Evolutionary conservation across 2,888 invertebrate species (phyloP).

Genomic region (Malacosoma neustria): DNA sequence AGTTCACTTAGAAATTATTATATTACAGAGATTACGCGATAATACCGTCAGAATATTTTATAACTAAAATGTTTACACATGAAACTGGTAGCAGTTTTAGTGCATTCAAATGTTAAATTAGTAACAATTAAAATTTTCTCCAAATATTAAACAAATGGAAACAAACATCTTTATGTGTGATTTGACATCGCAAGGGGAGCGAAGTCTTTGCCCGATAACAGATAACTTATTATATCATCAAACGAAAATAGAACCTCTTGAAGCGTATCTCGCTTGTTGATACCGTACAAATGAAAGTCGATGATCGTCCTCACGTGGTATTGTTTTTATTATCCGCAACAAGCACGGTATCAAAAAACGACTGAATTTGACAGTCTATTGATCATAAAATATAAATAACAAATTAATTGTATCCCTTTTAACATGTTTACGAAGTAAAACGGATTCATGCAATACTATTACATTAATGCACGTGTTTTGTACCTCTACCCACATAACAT

Average conservation of each 20-base stretch:
- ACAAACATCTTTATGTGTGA: slow-evolving; percentile 14
- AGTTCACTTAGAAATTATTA: no score
- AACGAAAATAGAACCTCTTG: slow-evolving; percentile 53
- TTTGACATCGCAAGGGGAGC: slow-evolving; percentile 18
- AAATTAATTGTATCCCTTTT: slow-evolving; percentile 6
- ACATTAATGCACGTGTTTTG: slow-evolving; percentile 45
- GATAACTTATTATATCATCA: slow-evolving; percentile 45
- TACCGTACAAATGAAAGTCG: slow-evolving; percentile 33
- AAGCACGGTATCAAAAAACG: slow-evolving; percentile 24
- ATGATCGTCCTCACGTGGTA: slow-evolving; percentile 55
- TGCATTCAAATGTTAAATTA: no score
- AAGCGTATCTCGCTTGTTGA: slow-evolving; percentile 43
- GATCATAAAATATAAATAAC: slow-evolving; percentile 23
- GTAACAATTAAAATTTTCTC: no score
- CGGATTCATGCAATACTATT: slow-evolving; percentile 41
- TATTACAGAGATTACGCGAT: no score
- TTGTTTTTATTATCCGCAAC: slow-evolving; percentile 61
- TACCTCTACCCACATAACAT: slow-evolving; percentile 20
- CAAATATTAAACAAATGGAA: no score
- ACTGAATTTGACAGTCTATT: not conserved
- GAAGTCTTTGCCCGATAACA: slow-evolving; percentile 65
- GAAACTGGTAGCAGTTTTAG: no score
- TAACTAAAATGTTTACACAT: no score
- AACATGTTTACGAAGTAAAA: slow-evolving; percentile 4
- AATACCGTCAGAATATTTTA: no score